A percentile compares a stretch with the other conserved stretches of the same genome.
phyloP scores from a whole-genome alignment of 1,140 invertebrate species.

The Nasonia longicornis region DNA sequence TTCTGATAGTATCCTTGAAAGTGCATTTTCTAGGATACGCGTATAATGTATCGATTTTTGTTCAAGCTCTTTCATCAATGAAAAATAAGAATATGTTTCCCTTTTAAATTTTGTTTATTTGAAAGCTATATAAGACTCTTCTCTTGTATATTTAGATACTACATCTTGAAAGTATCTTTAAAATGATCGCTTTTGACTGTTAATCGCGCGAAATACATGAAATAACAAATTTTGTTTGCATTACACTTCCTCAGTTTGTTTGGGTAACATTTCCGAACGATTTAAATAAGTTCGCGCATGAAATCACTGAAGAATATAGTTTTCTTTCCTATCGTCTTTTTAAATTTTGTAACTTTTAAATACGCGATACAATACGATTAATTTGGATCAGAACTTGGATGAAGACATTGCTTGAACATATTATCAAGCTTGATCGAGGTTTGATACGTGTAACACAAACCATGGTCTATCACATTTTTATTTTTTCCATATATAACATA shows the following conservation, averaged over 20 bases:
- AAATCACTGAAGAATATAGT: too few species aligned
- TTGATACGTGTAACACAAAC: slow-evolving; percentile 14
- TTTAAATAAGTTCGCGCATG: too few species aligned
- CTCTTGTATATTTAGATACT: too few species aligned
- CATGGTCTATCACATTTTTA: neutral
- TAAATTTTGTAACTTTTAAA: neutral
- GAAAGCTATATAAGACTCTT: too few species aligned
- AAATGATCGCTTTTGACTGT: too few species aligned
- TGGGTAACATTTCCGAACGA: too few species aligned
- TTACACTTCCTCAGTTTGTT: too few species aligned
- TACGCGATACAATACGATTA: neutral
- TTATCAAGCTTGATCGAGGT: slow-evolving; percentile 21
- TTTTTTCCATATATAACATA: neutral
- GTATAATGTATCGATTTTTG: slow-evolving; percentile 3
- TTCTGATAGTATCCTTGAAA: slow-evolving; percentile 6
- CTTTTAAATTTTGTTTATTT: neutral
- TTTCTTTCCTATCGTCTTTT: neutral
- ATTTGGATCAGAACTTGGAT: neutral
- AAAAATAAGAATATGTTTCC: neutral
- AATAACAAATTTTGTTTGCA: too few species aligned
- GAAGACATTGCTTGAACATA: slow-evolving; percentile 5
- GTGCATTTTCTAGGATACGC: neutral
- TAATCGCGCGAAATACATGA: too few species aligned
- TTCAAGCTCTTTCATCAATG: neutral
- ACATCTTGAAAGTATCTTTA: too few species aligned